Base-by-base conservation (phyloP, 64 coral and sea anemone genomes). In the Montipora sp. region DNA sequence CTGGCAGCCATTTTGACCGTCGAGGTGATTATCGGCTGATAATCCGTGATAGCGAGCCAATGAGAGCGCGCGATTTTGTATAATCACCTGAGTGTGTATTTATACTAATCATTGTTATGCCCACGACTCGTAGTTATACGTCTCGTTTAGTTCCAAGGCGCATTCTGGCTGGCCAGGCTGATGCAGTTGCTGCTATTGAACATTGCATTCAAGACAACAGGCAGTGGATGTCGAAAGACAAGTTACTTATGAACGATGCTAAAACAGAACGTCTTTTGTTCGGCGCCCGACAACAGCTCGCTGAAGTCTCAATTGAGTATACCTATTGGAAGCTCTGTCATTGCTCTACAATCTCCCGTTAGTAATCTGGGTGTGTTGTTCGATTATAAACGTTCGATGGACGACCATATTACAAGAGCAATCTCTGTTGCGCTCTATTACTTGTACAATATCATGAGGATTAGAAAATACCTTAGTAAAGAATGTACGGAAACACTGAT, bases 401-500 rank as follows among this genome's bases (percentile, higher is more conserved):
- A 3, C 4, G 66, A 70, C 16, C 66, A 70, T n/a, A 7, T 70
- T 16, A 70, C 8, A 5, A 70, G 20, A 70, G 20, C 66, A 7
- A 70, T 3, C 66, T 70, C 66, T 70, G 60, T 16, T 12, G 4
- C 60, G 16, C 0, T 65, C 60, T 65, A 3, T 65, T 65, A 65
- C 4, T 65, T 36, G 27, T 36, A 36, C 27, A 36, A 36, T 36
- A 36, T 36, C 27, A 36, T 36, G 27, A 36, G 27, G 66, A 70
- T 70, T 2, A 70, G 66, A 3, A 70, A 70, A 70, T 70, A 70
- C 0, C 16, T 22, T 77, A 77, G 75, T 13, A 77, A 77, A 46
- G 80, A 83, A 83, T 83, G 55, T 45, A 63, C 11, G 1, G 51
- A 53, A 83, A 66, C 63, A 14, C 43, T 83, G n/a, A 83, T 83